These are phyloP conservation scores for Tachyglossus aculeatus DNA, from an alignment of 2,797 vertebrate species.

Conservation along the genomic window DNA sequence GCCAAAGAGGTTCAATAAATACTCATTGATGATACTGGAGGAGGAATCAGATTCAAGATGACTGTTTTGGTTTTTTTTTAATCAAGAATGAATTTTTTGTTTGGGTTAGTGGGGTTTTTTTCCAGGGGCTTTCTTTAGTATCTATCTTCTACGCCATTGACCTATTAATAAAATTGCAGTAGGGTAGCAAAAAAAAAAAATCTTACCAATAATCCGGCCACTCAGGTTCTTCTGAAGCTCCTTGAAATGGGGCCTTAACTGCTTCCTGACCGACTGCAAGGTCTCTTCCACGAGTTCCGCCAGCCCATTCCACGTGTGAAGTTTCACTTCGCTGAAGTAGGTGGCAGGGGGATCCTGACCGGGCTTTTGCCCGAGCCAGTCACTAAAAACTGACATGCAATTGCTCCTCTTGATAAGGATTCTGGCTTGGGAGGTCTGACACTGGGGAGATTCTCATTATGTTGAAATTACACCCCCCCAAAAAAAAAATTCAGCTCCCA, in stretches of 20 bases:
- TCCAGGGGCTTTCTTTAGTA: no score
- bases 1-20: no score
- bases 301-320: conserved; percentile 80
- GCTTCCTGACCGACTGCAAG: conserved; percentile 70
- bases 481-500: not conserved
- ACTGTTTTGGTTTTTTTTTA: no score
- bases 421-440: not conserved
- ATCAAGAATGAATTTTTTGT: not conserved
- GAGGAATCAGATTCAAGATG: no score
- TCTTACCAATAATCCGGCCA: conserved; percentile 60
- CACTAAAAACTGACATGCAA: conserved; percentile 78
- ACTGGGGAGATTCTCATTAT: conserved; percentile 4
- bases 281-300: conserved; percentile 79
- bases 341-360: conserved; percentile 51
- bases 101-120: no score
- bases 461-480: not conserved
- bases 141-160: no score
- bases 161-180: not conserved
- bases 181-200: not conserved
- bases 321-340: conserved; percentile 75
- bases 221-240: conserved; percentile 50
- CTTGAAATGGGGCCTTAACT: conserved; percentile 66
- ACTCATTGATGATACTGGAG: no score
- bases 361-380: conserved; percentile 75
- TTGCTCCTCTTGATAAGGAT: conserved; percentile 8